Conservation (phyloP, 2,888 invertebrate species). For the Brachyopa scutellaris region DNA sequence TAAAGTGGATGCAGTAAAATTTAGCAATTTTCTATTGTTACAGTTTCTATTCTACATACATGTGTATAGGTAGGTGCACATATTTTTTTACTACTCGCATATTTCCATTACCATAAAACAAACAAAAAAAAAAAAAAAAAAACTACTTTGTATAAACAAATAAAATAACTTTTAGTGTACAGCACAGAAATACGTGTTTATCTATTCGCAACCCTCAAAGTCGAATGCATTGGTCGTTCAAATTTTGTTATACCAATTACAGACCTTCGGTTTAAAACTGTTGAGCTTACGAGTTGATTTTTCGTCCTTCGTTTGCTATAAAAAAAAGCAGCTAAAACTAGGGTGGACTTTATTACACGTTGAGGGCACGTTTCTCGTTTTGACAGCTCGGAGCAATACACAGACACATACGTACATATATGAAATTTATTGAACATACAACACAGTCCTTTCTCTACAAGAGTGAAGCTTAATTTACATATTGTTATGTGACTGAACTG, state of each 20-base stretch:
- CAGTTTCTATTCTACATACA: neutral
- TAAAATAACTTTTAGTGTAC: neutral
- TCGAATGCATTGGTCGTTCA: neutral
- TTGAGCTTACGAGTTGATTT: neutral
- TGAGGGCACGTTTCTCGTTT: neutral
- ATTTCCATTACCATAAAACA: neutral
- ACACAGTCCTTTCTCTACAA: neutral
- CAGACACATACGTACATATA: neutral
- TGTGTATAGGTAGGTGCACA: too few relatives aligned
- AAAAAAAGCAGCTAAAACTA: neutral
- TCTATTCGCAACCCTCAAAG: neutral
- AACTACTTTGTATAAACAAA: neutral
- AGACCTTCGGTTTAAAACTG: neutral
- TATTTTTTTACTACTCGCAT: neutral
- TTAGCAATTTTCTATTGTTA: conserved; percentile 2
- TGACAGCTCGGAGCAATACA: conserved; percentile 16
- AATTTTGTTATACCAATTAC: neutral
- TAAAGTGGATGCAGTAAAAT: neutral
- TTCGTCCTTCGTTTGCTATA: neutral
- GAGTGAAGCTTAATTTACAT: conserved; percentile 18
- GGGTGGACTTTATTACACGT: neutral
- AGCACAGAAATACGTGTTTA: neutral
- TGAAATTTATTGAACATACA: conserved; percentile 18
- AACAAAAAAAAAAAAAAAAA: too few relatives aligned
- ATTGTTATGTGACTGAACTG: conserved; percentile 20